Base-by-base conservation (phyloP, 2,113 vertebrate genomes). In the Pelecanoides urinatrix region DNA sequence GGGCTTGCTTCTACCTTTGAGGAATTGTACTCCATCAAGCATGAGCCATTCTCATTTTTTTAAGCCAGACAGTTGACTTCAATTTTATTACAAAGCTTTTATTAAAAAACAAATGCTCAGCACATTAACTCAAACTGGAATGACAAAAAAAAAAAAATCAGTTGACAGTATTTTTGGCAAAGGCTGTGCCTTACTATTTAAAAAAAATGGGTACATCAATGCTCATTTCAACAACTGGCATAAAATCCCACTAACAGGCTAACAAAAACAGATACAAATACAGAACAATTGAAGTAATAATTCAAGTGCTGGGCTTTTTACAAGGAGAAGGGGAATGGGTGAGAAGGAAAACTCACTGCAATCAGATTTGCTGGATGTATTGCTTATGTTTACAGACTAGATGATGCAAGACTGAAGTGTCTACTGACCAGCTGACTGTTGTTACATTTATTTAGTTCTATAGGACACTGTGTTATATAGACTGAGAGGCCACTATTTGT, bases 21-120 rank as follows among this genome's bases (percentile, higher is more conserved):
- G 25, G 36, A 52, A 67, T 61, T 86, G 47, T 40, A 30, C 21
- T 71, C 36, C n/a, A 34, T 27, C n/a, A 38, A 50, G 27, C 6
- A 11, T 11, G 42, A 94, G 36, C 10, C 4, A 1, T 15, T 70
- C 10, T 44, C 3, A 2, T 9, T 66, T 52, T 63, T 55, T 68
- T 16, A 86, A 93, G 81, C 44, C 30, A 80, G 83, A 85, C 89
- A 75, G 53, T 36, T 94, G 53, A 76, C 55, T 91, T 97, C 26
- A 70, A 92, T 98, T 98, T 98, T 98, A 98, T 98, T 98, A 98
- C 98, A 98, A 98, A 98, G 98, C 98, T 98, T 98, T 98, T 98
- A 98, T 98, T 98, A 98, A 98, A 98, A 98, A 97, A 97, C 96
- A 98, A 98, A 98, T 98, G 98, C 98, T 98, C 98, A 98, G 98